Evolutionary conservation across 2,888 invertebrate species (phyloP).

Genomic region (Drosophila conformis): DNA sequence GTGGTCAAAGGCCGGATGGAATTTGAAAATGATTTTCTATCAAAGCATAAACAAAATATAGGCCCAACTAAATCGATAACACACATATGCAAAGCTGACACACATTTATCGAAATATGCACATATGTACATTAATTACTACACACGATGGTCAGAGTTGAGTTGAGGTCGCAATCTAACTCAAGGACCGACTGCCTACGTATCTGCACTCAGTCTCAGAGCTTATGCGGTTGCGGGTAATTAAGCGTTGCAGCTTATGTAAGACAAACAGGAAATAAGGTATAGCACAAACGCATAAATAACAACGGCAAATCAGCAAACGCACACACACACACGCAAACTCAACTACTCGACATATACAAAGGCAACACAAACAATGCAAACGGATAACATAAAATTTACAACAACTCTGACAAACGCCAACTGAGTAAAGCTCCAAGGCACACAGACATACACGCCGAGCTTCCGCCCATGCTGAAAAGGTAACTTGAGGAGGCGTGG

Average conservation of each 20-base stretch:
- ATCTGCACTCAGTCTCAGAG: conserved; percentile 2
- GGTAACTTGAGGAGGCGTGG: conserved; percentile 62
- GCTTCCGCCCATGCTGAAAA: conserved; percentile 70
- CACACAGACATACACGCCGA: conserved; percentile 9
- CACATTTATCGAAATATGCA: conserved; percentile 28
- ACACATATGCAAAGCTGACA: conserved; percentile 18
- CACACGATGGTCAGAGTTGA: neutral
- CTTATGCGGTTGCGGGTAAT: conserved; percentile 64
- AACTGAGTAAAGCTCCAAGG: conserved; percentile 59
- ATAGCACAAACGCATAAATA: conserved; percentile 78
- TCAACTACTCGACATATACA: conserved; percentile 60
- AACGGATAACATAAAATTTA: conserved; percentile 79
- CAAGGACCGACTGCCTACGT: neutral
- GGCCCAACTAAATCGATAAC: conserved; percentile 4
- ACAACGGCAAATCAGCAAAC: conserved; percentile 58
- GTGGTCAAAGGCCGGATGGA: conserved; percentile 57
- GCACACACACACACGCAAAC: conserved; percentile 13
- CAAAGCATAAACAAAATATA: conserved; percentile 4
- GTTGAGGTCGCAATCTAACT: neutral
- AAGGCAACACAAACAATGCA: conserved; percentile 74
- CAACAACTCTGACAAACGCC: conserved; percentile 64
- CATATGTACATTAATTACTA: neutral
- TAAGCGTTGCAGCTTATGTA: conserved; percentile 78
- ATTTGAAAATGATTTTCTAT: conserved; percentile 28
- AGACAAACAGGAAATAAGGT: conserved; percentile 79